Conservation (phyloP, 2,888 invertebrate genomes). For the Neuroscelio doddi region DNA sequence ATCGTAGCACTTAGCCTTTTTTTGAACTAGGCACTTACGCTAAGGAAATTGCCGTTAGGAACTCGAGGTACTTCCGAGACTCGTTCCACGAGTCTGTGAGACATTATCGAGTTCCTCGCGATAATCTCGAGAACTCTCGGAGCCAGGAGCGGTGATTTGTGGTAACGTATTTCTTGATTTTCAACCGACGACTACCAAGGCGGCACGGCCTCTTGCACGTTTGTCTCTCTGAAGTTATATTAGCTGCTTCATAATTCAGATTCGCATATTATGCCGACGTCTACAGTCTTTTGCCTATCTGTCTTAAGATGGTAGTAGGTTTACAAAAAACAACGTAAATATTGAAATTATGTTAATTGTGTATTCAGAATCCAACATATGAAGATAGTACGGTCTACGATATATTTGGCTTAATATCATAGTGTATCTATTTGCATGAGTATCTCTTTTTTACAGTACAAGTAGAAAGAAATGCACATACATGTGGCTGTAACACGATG, state of each 20-base stretch:
- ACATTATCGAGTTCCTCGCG: constrained; percentile 63
- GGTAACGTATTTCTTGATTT: constrained; percentile 52
- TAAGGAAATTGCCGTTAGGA: constrained; percentile 64
- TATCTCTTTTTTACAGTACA: too few species aligned
- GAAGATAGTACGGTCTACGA: too few species aligned
- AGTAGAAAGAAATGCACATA: too few species aligned
- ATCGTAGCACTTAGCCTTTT: constrained; percentile 28
- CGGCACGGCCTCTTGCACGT: constrained; percentile 36
- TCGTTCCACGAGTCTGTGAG: constrained; percentile 49
- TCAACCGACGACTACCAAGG: constrained; percentile 14
- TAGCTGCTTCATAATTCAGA: constrained; percentile 33
- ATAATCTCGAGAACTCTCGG: constrained; percentile 54
- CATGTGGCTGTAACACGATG: too few species aligned
- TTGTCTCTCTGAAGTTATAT: constrained; percentile 35
- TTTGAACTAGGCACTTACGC: constrained; percentile 44
- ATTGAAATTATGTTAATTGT: too few species aligned
- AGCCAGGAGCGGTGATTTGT: constrained; percentile 50
- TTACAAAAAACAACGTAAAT: too few species aligned
- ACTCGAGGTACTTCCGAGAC: constrained; percentile 60
- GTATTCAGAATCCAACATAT: too few species aligned
- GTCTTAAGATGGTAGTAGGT: background rate
- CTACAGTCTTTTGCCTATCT: background rate
- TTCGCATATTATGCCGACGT: constrained; percentile 18
- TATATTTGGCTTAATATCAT: too few species aligned
- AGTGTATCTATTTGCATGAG: too few species aligned